Base-by-base conservation (phyloP, 1,140 invertebrate species). In the Drosophila kepulauana region DNA sequence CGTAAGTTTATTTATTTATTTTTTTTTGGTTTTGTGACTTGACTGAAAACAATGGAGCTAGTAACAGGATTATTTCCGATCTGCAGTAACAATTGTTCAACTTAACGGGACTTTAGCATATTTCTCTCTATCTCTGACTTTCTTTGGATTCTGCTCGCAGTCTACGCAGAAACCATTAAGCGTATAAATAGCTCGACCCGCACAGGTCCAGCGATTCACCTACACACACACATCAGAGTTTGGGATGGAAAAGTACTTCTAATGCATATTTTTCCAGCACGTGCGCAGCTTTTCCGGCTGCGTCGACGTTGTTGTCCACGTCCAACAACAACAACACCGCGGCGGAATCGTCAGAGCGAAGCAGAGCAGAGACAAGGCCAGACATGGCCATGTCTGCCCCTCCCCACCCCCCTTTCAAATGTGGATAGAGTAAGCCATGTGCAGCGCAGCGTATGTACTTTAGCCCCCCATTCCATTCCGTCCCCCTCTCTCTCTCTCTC, bases 221-320 rank as follows among this genome's bases (percentile, higher is more conserved):
- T 70, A 61, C 54, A n/a, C 4, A 16, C 4, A 59, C 52, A 13
- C 33, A 48, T 38, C n/a, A n/a, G 13, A n/a, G 35, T 30, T 13
- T 4, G 10, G 8, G 8, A 49, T 45, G 63, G 28, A 67, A 78
- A 71, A 68, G 41, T 48, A 64, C 52, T 57, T 74, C 49, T 52
- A 74, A 80, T 89, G 84, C 85, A 88, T 77, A 88, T 73, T 88
- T 88, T 89, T 88, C 85, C 85, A 88, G 85, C 85, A 88, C 84
- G 85, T 88, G 85, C 85, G 86, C 85, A 85, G 78, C 85, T 88
- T 88, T 88, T 88, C 85, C 85, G 85, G 71, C 72, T 52, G 43
- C 64, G 77, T 81, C 49, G 30, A 6, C 7, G 30, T 56, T 57
- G 64, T 30, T 66, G 63, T 56, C 49, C 69, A 51, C 54, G 73